phyloP scores from a whole-genome alignment of 2,888 invertebrate species.

The Habroteleia sp. region DNA sequence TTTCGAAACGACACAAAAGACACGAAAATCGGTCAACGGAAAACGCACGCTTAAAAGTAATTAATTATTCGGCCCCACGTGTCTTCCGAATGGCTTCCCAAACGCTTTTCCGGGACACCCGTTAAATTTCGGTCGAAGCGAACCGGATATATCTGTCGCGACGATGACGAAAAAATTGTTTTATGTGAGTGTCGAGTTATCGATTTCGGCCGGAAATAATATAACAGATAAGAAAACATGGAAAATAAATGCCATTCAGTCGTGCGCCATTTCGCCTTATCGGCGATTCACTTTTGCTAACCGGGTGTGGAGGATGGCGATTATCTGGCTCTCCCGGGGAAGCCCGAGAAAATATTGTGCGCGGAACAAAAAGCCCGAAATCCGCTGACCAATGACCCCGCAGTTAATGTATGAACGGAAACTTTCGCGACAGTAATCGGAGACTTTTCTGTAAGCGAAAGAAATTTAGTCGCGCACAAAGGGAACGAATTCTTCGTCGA shows the following conservation, averaged over 20 bases:
- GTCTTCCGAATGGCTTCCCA: conserved; percentile 7
- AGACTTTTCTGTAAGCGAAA: conserved; percentile 29
- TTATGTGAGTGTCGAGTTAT: conserved; percentile 25
- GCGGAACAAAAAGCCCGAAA: conserved; percentile 32
- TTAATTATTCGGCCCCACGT: too few species aligned
- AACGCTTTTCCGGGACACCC: conserved; percentile 11
- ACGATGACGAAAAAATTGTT: conserved; percentile 28
- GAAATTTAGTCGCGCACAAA: conserved; percentile 31
- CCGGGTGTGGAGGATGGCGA: conserved; percentile 37
- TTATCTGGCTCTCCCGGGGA: conserved; percentile 21
- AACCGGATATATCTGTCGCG: conserved; percentile 4
- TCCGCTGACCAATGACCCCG: conserved; percentile 48
- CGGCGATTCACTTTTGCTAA: conserved; percentile 42
- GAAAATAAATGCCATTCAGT: conserved; percentile 42
- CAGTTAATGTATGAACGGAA: conserved; percentile 32
- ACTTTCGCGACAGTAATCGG: conserved; percentile 47
- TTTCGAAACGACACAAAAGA: too few species aligned
- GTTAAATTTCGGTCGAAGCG: conserved; percentile 5
- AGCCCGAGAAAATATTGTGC: conserved; percentile 29
- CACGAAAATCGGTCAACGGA: too few species aligned
- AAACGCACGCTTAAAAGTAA: too few species aligned
- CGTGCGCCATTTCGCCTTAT: conserved; percentile 34
- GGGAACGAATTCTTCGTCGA: conserved; percentile 25
- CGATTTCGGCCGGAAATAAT: conserved; percentile 42
- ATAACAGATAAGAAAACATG: conserved; percentile 41